Base-by-base conservation (phyloP, 2,888 invertebrate species). In the Synanthedon andrenaeformis region DNA sequence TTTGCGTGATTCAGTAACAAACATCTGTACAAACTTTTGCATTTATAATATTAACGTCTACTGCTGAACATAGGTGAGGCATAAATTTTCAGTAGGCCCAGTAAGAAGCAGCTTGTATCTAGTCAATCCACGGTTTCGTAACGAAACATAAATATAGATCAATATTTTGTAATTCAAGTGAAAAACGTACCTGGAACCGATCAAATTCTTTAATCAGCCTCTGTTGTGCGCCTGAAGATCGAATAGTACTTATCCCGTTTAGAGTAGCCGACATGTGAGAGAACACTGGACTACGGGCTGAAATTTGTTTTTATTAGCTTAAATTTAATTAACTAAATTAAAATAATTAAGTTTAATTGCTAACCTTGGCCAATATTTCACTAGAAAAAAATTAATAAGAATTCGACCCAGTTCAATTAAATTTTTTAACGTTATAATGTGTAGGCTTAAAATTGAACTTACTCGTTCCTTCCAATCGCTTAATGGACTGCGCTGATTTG, bases 231-330 rank as follows among this genome's bases (percentile, higher is more conserved):
- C 90, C 89, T 1, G 93, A 91, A 0, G 96, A 93, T 56, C 98
- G 89, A 57, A 98, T 96, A 0, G 96, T 96, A 42, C 94, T 91
- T 41, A 98, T 89, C 1, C 98, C 98, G 57, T 93, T 91, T 6
- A 98, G 83, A 0, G 96, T 92, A 0, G 96, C 93, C n/a, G 94
- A 93, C 61, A 97, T 90, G 72, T 97, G 96, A 0, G 96, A 94
- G 75, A 96, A 97, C 0, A 98, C 94, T 0, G 98, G 97, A 79
- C 96, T 96, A 58, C 94, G 90, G 55, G 93, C 94, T 96, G 77
- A 76, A 81, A 45, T n/a, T 45, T 13, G 14, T 45, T 35, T n/a
- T 6, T 35, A 5, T 35, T 35, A 35, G 10, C 10, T 3, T 35
- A 6, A 35, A 2, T 35, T 45, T 10, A 45, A 6, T 13, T 45